Percentiles rank a stretch among this genome's conserved stretches.
Evolutionary conservation across 2,113 vertebrate genomes (phyloP).

Genomic region (Oncorhynchus nerka): DNA sequence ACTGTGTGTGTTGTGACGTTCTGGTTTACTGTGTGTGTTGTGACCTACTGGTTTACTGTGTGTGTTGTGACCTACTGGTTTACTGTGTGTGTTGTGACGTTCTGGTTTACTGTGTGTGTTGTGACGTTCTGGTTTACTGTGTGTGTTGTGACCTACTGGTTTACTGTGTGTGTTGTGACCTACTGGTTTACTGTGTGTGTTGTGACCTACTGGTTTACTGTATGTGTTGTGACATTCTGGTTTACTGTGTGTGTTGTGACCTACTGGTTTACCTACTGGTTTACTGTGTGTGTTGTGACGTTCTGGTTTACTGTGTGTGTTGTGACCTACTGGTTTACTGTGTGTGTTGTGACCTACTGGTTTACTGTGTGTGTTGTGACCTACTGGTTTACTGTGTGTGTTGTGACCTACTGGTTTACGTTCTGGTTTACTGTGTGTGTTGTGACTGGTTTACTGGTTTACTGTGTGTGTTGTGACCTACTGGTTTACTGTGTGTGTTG

Average conservation of each 20-base stretch:
- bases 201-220: conserved; percentile 14
- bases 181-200: conserved; percentile 7
- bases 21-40: conserved; percentile 5
- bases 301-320: conserved; percentile 6
- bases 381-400: not conserved
- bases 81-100: conserved; percentile 8
- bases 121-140: conserved; percentile 15
- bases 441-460: too few relatives aligned
- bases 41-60: conserved; percentile 16
- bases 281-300: conserved; percentile 19
- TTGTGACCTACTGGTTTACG: not conserved
- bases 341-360: not conserved
- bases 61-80: conserved; percentile 1
- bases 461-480: conserved; percentile 7
- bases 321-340: not conserved
- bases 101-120: conserved; percentile 24
- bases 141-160: not conserved
- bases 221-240: not conserved
- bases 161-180: conserved; percentile 23
- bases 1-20: conserved; percentile 17
- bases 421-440: too few relatives aligned
- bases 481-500: conserved; percentile 8
- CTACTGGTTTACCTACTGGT: not conserved
- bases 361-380: conserved; percentile 6
- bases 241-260: conserved; percentile 14